Percentiles rank a stretch among this genome's conserved stretches.
These are phyloP conservation scores for Stegophylla sp. DNA, from an alignment of 2,888 invertebrate species.

Conservation along the genomic window DNA sequence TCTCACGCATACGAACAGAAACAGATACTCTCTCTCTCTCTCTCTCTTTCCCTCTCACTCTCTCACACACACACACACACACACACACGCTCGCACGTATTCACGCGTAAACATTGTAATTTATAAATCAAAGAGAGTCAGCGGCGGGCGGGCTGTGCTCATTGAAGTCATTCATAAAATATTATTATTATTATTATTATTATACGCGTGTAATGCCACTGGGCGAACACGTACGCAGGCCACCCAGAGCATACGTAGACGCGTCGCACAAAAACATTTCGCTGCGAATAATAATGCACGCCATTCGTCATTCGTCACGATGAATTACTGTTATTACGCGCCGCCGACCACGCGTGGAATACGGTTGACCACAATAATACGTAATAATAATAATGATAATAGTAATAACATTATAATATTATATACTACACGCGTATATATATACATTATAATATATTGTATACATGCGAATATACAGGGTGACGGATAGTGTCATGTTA, in stretches of 20 bases:
- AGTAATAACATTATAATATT: too few relatives aligned
- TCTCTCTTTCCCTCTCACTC: too few relatives aligned
- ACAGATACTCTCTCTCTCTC: not conserved
- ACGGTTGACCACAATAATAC: not conserved
- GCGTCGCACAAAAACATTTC: slow-evolving; percentile 25
- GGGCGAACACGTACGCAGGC: too few relatives aligned
- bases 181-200: too few relatives aligned
- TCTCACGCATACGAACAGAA: not conserved
- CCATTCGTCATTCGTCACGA: not conserved
- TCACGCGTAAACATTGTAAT: not conserved
- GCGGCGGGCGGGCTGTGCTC: not conserved
- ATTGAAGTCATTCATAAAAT: not conserved
- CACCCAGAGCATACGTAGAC: too few relatives aligned
- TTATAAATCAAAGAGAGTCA: not conserved
- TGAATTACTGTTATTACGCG: slow-evolving; percentile 16
- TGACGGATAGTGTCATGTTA: too few relatives aligned
- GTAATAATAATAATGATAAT: too few relatives aligned
- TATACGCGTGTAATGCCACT: not conserved
- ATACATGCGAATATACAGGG: not conserved
- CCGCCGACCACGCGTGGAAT: not conserved
- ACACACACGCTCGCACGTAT: not conserved
- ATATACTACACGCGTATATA: too few relatives aligned
- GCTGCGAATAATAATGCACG: not conserved
- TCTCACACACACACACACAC: not conserved
- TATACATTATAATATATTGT: too few relatives aligned